Percentiles rank a stretch among this genome's conserved stretches.
These are phyloP conservation scores for Crocallis elinguaria DNA, from an alignment of 2,888 invertebrate species.

Conservation along the genomic window DNA sequence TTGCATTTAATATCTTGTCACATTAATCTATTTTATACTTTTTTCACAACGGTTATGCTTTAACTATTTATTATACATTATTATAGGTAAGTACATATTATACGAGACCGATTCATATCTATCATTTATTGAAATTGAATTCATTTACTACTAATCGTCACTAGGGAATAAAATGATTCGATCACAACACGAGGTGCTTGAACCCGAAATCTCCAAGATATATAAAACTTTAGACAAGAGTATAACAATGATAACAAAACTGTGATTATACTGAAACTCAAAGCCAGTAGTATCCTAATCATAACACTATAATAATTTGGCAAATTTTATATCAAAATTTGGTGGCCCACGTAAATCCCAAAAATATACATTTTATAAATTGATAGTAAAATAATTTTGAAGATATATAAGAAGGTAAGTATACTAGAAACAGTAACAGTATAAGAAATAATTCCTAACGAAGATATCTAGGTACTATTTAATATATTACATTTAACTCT, in stretches of 20 bases:
- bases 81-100: constrained; percentile 58
- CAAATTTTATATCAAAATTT: constrained; percentile 64
- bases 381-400: constrained; percentile 61
- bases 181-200: constrained; percentile 43
- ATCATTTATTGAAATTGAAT: constrained; percentile 46
- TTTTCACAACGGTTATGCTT: constrained; percentile 29
- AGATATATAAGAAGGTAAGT: constrained; percentile 46
- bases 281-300: constrained; percentile 49
- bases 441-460: constrained; percentile 63
- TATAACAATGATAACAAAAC: constrained; percentile 34
- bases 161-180: constrained; percentile 37
- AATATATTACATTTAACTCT: constrained; percentile 68
- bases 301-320: constrained; percentile 64
- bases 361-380: constrained; percentile 58
- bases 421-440: constrained; percentile 60
- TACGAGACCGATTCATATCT: constrained; percentile 54
- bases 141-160: constrained; percentile 42
- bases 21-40: constrained; percentile 34
- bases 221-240: constrained; percentile 18
- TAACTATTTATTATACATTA: constrained; percentile 44
- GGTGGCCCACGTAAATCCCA: constrained; percentile 59
- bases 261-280: constrained; percentile 45
- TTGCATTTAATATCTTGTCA: constrained; percentile 47
- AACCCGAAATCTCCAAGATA: constrained; percentile 22
- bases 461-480: constrained; percentile 62